Evolutionary conservation across 1,140 invertebrate genomes (phyloP).

Genomic region (Drosophila mauritiana): DNA sequence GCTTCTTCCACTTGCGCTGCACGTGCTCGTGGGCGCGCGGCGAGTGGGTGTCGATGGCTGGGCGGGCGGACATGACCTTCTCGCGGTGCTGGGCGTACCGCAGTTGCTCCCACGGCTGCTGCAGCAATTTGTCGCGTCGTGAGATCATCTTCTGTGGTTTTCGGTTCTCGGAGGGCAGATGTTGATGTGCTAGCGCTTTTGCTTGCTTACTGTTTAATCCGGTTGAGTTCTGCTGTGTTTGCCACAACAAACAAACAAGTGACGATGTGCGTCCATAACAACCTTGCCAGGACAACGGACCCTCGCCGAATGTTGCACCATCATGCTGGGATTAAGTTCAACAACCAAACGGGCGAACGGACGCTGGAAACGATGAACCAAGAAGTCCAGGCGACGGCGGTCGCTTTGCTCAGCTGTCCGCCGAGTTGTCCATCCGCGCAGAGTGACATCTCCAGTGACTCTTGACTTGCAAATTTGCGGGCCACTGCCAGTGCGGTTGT

Average conservation of each 20-base stretch:
- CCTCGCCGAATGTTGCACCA: conserved; percentile 73
- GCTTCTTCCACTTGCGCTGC: conserved; percentile 86
- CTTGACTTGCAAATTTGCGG: conserved; percentile 80
- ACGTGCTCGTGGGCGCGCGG: conserved; percentile 86
- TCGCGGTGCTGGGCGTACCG: conserved; percentile 85
- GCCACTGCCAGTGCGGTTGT: conserved; percentile 54
- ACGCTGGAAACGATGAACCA: not conserved
- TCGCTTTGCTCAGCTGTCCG: conserved; percentile 77
- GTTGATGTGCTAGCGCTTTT: conserved; percentile 16
- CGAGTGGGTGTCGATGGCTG: conserved; percentile 86
- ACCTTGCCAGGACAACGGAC: conserved; percentile 79
- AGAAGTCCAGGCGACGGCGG: conserved; percentile 48
- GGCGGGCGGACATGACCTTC: conserved; percentile 85
- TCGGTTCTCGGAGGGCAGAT: conserved; percentile 6
- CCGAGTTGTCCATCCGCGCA: conserved; percentile 71
- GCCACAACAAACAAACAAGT: conserved; percentile 64
- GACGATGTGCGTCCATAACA: conserved; percentile 71
- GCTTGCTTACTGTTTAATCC: conserved; percentile 1
- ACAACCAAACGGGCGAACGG: conserved; percentile 19
- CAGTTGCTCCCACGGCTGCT: conserved; percentile 85
- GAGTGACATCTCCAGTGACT: conserved; percentile 72
- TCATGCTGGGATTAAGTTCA: conserved; percentile 80
- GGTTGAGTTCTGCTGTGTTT: conserved; percentile 45
- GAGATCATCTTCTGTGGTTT: conserved; percentile 83
- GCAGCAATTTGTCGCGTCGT: conserved; percentile 85